Conservation (phyloP, 2,797 vertebrate genomes). For the Fistularia commersonii region DNA sequence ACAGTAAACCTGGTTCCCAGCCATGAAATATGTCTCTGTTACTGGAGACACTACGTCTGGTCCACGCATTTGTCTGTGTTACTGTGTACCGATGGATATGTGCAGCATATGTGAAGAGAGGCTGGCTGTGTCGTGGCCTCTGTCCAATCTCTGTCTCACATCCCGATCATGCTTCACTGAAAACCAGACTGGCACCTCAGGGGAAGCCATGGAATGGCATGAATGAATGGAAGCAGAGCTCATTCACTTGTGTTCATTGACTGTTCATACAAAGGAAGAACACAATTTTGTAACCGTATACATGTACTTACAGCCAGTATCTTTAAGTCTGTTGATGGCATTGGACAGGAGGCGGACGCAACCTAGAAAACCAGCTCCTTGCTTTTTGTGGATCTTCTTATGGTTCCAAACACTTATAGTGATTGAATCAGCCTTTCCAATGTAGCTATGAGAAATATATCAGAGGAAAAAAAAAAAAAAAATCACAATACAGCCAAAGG, state of each 20-base stretch:
- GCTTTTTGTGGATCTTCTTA: slow-evolving; percentile 99
- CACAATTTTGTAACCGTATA: slow-evolving; percentile 5
- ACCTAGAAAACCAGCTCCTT: slow-evolving; percentile 96
- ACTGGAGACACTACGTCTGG: slow-evolving; percentile 26
- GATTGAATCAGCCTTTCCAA: slow-evolving; percentile 96
- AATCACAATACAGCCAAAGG: no score
- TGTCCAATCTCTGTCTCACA: not conserved
- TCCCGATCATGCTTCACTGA: slow-evolving; percentile 4
- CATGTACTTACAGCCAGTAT: slow-evolving; percentile 92
- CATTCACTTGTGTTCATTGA: slow-evolving; percentile 12
- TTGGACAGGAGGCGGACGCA: slow-evolving; percentile 97
- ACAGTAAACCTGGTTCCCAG: not conserved
- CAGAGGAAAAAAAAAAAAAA: slow-evolving; percentile 12
- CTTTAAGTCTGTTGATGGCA: slow-evolving; percentile 96
- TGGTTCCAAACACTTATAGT: slow-evolving; percentile 99
- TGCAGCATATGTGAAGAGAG: slow-evolving; percentile 5
- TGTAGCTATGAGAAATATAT: no score
- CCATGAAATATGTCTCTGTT: slow-evolving; percentile 1
- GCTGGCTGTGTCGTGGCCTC: not conserved
- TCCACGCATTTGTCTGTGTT: slow-evolving; percentile 20
- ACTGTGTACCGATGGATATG: not conserved
- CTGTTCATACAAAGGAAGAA: not conserved
- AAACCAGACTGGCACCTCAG: slow-evolving; percentile 3
- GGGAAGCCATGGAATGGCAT: slow-evolving; percentile 1
- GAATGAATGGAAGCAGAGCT: slow-evolving; percentile 3